A percentile compares a stretch with the other conserved stretches of the same genome.
Conservation (phyloP, 2,797 vertebrate species). For the Sebastes flavidus region DNA sequence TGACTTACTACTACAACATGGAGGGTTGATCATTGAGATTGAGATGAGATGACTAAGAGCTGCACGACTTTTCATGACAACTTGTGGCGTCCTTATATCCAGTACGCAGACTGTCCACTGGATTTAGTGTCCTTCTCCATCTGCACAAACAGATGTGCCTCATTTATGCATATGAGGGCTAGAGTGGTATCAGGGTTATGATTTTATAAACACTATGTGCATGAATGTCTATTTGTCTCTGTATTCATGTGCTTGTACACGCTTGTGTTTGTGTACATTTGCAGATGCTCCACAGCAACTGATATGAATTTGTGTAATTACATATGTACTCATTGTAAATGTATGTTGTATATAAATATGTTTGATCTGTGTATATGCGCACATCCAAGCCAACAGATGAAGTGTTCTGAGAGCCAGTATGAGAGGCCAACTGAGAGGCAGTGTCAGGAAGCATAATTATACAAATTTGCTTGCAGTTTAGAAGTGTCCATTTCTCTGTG, state of each 20-base stretch:
- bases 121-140: conserved; percentile 44
- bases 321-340: conserved; percentile 27
- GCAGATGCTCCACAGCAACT: not conserved
- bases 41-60: conserved; percentile 27
- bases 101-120: conserved; percentile 18
- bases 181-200: not conserved
- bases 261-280: not conserved
- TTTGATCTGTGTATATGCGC: conserved; percentile 4
- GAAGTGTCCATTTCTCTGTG: not conserved
- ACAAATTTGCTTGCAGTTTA: conserved; percentile 58
- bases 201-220: not conserved
- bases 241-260: not conserved
- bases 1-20: not conserved
- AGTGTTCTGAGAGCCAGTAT: conserved; percentile 25
- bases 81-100: conserved; percentile 34
- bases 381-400: conserved; percentile 21
- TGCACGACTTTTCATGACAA: conserved; percentile 33
- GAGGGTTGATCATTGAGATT: not conserved
- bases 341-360: conserved; percentile 28
- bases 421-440: conserved; percentile 52
- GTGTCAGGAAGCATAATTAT: conserved; percentile 59
- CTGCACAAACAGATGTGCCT: conserved; percentile 44
- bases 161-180: not conserved
- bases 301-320: conserved; percentile 6
- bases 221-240: not conserved